phyloP scores from a whole-genome alignment of 2,888 invertebrate genomes.

The Corbicula japonica region DNA sequence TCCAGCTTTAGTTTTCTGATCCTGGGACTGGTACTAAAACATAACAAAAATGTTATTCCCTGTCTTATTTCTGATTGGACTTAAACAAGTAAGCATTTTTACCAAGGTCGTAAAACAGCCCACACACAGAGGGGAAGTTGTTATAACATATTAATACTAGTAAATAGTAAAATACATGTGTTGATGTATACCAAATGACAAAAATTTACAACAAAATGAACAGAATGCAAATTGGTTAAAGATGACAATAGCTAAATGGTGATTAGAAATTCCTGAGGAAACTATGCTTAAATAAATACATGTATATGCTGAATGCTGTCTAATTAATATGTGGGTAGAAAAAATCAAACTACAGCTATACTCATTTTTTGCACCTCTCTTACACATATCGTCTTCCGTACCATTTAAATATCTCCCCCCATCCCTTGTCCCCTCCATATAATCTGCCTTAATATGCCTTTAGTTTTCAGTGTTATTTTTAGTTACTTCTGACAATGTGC shows the following conservation, averaged over 20 bases:
- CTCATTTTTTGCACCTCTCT: not conserved
- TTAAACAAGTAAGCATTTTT: too few relatives aligned
- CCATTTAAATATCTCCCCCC: not conserved
- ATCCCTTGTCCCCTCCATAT: not conserved
- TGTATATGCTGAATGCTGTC: slow-evolving; percentile 1
- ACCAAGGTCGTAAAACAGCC: not conserved
- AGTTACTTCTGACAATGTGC: too few relatives aligned
- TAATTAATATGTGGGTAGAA: not conserved
- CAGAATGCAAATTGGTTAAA: not conserved
- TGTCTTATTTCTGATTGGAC: too few relatives aligned
- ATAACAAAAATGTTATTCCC: too few relatives aligned
- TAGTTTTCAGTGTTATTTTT: too few relatives aligned
- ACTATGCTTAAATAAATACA: slow-evolving; percentile 13
- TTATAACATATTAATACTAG: too few relatives aligned
- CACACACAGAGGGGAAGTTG: not conserved
- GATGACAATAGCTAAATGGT: slow-evolving; percentile 1
- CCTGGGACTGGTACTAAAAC: too few relatives aligned
- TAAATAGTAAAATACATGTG: not conserved
- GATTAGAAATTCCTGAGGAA: slow-evolving; percentile 16
- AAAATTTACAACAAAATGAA: not conserved
- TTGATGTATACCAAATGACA: not conserved
- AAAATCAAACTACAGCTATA: not conserved
- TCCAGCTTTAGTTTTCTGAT: too few relatives aligned
- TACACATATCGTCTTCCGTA: too few relatives aligned
- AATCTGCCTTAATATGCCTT: not conserved